phyloP scores from a whole-genome alignment of 1,140 invertebrate genomes.

The Triops cancriformis region DNA sequence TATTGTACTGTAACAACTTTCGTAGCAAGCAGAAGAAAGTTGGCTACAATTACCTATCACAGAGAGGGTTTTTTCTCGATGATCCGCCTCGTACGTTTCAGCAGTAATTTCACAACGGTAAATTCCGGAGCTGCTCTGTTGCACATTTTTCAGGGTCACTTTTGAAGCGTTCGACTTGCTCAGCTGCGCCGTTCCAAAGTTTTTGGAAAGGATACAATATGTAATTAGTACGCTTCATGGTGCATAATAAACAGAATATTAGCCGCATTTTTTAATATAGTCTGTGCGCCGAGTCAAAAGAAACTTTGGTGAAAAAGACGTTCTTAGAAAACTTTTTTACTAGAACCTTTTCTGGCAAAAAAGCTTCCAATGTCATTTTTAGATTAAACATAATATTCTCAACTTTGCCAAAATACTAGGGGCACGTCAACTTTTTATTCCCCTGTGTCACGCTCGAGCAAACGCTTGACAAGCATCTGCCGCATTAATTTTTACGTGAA shows the following conservation, averaged over 20 bases:
- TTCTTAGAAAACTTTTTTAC: no score
- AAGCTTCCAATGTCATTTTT: no score
- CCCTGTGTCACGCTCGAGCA: background rate
- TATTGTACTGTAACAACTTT: no score
- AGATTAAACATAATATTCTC: background rate
- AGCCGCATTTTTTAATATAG: no score
- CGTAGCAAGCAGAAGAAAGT: background rate
- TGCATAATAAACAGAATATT: background rate
- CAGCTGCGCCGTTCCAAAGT: background rate
- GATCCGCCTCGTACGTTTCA: slow-evolving; percentile 23
- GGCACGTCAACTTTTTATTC: background rate
- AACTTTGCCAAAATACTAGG: background rate
- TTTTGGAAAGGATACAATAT: background rate
- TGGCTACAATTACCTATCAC: slow-evolving; percentile 19
- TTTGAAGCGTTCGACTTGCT: background rate
- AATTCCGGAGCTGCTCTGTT: slow-evolving; percentile 20
- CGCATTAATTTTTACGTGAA: background rate
- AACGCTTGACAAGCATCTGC: background rate
- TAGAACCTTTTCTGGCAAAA: no score
- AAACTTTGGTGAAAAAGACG: no score
- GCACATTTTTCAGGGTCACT: slow-evolving; percentile 11
- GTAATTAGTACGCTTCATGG: background rate
- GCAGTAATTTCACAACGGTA: slow-evolving; percentile 25
- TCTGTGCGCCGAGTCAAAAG: no score
- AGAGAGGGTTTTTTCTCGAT: slow-evolving; percentile 17